These are phyloP conservation scores for Callospermophilus lateralis DNA, from an alignment of 2,113 vertebrate genomes.

Conservation along the genomic window DNA sequence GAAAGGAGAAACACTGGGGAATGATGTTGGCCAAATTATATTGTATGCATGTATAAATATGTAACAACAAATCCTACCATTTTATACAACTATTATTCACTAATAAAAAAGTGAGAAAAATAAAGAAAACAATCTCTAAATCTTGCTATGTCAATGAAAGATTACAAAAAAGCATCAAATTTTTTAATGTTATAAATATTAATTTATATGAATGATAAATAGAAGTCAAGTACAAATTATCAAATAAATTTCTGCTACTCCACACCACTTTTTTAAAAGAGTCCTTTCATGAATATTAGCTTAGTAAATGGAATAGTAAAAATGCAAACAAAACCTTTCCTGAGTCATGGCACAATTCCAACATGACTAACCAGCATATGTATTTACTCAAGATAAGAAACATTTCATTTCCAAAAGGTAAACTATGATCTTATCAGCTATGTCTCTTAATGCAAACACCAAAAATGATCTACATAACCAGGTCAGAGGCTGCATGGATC, in stretches of 20 bases:
- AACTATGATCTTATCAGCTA: conserved; percentile 63
- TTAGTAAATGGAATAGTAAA: conserved; percentile 53
- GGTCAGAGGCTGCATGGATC: conserved; percentile 9
- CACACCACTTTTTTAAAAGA: background rate
- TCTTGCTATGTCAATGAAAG: conserved; percentile 45
- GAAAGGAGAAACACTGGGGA: too few species aligned
- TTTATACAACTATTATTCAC: too few species aligned
- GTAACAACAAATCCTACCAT: too few species aligned
- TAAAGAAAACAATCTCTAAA: background rate
- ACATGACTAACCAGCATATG: conserved; percentile 37
- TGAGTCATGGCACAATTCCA: conserved; percentile 44
- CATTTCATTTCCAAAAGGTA: conserved; percentile 69
- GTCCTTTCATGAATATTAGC: conserved; percentile 46
- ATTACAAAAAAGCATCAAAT: conserved; percentile 13
- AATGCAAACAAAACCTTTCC: conserved; percentile 54
- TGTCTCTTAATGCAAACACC: conserved; percentile 65
- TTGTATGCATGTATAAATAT: too few species aligned
- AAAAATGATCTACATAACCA: conserved; percentile 60
- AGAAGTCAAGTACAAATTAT: conserved; percentile 47
- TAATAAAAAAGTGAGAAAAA: too few species aligned
- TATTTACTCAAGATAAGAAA: conserved; percentile 68
- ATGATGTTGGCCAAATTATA: too few species aligned
- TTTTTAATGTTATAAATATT: conserved; percentile 14
- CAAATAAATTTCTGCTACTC: conserved; percentile 50
- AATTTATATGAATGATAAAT: background rate